Evolutionary conservation across 2,113 vertebrate species (phyloP), one percentile per base, ranked within the genome.

Genomic region (Melospiza georgiana): DNA sequence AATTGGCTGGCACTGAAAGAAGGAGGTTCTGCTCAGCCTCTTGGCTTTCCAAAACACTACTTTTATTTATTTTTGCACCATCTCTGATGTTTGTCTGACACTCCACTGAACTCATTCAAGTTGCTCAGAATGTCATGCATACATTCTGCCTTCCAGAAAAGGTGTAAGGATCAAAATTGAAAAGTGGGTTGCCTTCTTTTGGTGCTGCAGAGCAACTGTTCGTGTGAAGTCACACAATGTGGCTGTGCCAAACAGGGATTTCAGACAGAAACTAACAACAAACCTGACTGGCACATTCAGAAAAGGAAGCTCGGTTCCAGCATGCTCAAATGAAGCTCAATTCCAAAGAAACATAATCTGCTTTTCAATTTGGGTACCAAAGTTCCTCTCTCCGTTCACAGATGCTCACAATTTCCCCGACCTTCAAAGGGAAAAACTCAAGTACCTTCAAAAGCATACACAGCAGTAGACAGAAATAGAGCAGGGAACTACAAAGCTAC

Each of bases 81-180:
- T 11, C 30, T 37, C 85, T 52, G 30, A 68, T 22, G n/a, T 33
- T 75, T 49, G 27, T 35, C 37, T 33, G 31, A 80, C 35, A 18
- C 25, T 46, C 18, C 30, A 22, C 30, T 54, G 55, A 90, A 66
- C 51, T 86, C 41, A n/a, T 8, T 44, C 31, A 77, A 90, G 37
- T 7, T 46, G 20, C 28, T 65, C 46, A 59, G n/a, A 91, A 84
- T 23, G 18, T 14, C 61, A 67, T 0, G 0, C 12, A 14, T 2
- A 57, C 31, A 33, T 58, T 69, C 23, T 54, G 63, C 35, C 72
- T 76, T 44, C 46, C 59, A 93, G 51, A 76, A 66, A 76, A 15
- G 30, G 28, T 1, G 0, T 11, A 62, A 89, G 20, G 9, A 54
- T 11, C 41, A 69, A n/a, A 83, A 62, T 0, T 6, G 4, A 43